Evolutionary conservation across 2,888 invertebrate genomes (phyloP).

Genomic region (Spilarctia lutea): DNA sequence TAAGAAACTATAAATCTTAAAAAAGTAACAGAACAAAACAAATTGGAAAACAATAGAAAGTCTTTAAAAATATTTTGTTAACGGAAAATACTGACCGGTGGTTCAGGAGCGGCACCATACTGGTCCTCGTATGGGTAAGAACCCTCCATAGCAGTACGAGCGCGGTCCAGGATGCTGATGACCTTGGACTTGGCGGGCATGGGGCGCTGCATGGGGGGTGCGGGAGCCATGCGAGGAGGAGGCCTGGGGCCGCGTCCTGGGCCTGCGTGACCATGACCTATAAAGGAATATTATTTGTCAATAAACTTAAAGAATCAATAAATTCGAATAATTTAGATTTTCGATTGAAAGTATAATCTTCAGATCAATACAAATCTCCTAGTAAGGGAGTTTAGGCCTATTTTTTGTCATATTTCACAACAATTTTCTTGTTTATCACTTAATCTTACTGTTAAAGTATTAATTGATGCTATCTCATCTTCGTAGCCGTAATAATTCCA

Average conservation of each 20-base stretch:
- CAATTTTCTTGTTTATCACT: too few relatives aligned
- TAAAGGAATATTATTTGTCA: background rate
- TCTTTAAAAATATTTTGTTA: background rate
- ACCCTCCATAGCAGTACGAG: slow-evolving; percentile 93
- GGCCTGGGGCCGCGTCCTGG: slow-evolving; percentile 38
- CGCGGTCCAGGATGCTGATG: slow-evolving; percentile 93
- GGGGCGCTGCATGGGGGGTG: slow-evolving; percentile 84
- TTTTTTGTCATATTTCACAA: background rate
- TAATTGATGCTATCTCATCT: too few relatives aligned
- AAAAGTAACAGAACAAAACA: too few relatives aligned
- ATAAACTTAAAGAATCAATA: too few relatives aligned
- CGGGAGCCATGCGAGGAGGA: slow-evolving; percentile 61
- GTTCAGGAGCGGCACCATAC: slow-evolving; percentile 69
- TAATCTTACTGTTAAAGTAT: background rate
- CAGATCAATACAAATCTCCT: too few relatives aligned
- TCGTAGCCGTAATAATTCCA: too few relatives aligned
- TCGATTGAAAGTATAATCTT: too few relatives aligned
- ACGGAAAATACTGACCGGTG: slow-evolving; percentile 60
- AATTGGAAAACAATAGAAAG: too few relatives aligned
- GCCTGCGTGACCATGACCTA: slow-evolving; percentile 6
- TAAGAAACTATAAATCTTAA: too few relatives aligned
- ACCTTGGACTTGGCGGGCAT: slow-evolving; percentile 90
- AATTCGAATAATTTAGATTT: too few relatives aligned
- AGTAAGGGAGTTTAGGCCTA: too few relatives aligned
- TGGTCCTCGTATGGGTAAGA: slow-evolving; percentile 88